Base-by-base conservation (phyloP, 37 sponge, comb jelly and placozoan species). In the Eunapius fragilis region DNA sequence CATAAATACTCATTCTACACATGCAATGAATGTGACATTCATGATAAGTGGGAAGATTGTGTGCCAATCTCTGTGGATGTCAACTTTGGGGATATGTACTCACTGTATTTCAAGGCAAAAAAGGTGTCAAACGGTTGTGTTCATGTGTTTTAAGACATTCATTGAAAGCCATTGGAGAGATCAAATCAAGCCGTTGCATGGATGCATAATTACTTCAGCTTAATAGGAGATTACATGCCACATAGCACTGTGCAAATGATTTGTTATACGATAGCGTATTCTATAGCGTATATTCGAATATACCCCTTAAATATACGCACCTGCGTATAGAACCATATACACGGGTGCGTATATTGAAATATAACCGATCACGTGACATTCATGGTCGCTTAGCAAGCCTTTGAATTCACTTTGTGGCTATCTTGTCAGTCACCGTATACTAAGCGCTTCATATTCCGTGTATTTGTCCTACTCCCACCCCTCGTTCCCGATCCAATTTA, bases 151-250 rank as follows among this genome's bases (percentile, higher is more conserved):
- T 17, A 58, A 58, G 58, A 58, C 7, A 13, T 17, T 1, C 67
- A 50, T 2, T 5, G 82, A 0, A 32, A 12, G 3, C 82, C 82
- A 6, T 26, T 50, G 7, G 33, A 79, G 2, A 86, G 47, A 48
- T 78, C 86, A 27, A 30, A 25, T 32, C 25, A 71, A 78, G 86
- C 86, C 9, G 25, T 81, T 0, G 88, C 82, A 33, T 87, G 88
- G 88, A 68, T 87, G 25, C 76, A 87, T 0, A 48, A 24, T 19
- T 87, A 77, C 75, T 31, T 23, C 4, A 48, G 31, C 6, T 13
- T 67, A 31, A 14, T 86, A 25, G 87, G 87, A 22, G 87, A 86
- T 19, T 38, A 72, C 37, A 72, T 79, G 74, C 87, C 87, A 28
- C 26, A 86, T 27, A 11, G 35, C 0, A 58, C 69, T 84, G 26